Conservation (phyloP, 2,797 vertebrate species). For the Schizopygopsis malacanthus region DNA sequence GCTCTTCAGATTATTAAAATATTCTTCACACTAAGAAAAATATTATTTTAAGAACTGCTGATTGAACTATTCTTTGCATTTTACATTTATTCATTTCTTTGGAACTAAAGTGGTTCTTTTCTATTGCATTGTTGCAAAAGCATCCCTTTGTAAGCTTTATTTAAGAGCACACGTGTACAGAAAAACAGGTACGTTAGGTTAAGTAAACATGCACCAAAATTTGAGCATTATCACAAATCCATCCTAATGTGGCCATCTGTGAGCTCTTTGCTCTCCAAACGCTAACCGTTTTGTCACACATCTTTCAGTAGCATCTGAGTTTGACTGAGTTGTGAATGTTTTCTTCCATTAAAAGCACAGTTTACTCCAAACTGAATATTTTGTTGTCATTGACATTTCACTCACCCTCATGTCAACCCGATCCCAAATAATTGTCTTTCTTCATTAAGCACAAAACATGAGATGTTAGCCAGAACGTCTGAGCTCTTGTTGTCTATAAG, state of each 20-base stretch:
- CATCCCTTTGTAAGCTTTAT: neutral
- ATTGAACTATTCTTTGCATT: neutral
- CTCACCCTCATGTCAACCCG: neutral
- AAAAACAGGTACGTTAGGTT: neutral
- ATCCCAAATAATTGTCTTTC: neutral
- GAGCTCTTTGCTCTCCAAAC: neutral
- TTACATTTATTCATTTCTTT: too few species aligned
- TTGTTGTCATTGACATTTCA: neutral
- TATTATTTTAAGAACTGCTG: neutral
- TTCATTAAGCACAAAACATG: neutral
- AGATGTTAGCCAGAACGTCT: neutral
- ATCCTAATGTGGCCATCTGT: conserved; percentile 17
- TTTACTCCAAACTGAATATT: neutral
- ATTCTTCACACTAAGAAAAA: neutral
- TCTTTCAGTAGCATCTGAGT: neutral
- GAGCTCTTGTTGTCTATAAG: neutral
- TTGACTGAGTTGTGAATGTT: neutral
- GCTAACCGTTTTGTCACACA: neutral
- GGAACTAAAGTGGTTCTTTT: neutral
- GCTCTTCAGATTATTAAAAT: neutral
- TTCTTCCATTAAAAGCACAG: neutral
- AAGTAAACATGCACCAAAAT: conserved; percentile 15
- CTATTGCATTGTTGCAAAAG: neutral
- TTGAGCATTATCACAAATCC: neutral
- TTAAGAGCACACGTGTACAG: neutral